A percentile compares a stretch with the other conserved stretches of the same genome.
phyloP scores from a whole-genome alignment of 2,113 vertebrate genomes.

The Lophura nycthemera region DNA sequence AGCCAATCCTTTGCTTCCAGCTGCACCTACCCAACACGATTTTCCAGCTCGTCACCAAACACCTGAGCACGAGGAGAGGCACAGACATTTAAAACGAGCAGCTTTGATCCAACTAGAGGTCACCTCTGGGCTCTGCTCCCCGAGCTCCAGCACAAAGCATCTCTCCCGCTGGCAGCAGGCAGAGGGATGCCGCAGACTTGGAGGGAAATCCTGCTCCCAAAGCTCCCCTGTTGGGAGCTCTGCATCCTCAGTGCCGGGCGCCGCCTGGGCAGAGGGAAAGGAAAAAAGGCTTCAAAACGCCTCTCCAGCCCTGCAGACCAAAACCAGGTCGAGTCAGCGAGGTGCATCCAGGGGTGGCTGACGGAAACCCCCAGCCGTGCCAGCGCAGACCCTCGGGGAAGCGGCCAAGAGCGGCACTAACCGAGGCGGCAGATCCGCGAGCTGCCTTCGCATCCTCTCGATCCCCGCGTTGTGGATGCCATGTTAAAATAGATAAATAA shows the following conservation, averaged over 20 bases:
- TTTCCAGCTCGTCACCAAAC: background rate
- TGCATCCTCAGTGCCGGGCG: background rate
- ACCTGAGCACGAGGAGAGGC: background rate
- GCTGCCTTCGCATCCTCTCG: background rate
- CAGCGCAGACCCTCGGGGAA: background rate
- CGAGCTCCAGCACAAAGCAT: background rate
- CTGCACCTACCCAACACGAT: background rate
- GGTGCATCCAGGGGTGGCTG: background rate
- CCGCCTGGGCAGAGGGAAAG: conserved; percentile 20
- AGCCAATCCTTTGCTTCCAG: background rate
- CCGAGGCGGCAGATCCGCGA: background rate
- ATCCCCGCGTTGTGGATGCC: background rate
- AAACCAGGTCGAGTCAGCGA: background rate
- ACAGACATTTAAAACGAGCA: background rate
- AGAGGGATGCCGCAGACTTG: background rate
- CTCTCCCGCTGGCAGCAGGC: background rate
- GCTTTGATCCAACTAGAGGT: background rate
- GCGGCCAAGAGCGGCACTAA: background rate
- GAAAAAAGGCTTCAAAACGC: background rate
- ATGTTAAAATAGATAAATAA: conserved; percentile 19
- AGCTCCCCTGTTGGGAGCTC: background rate
- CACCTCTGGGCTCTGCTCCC: background rate
- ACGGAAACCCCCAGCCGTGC: rapidly evolving
- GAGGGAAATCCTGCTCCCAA: conserved; percentile 19
- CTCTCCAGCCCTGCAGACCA: background rate